phyloP scores from a whole-genome alignment of 92 coral and sea anemone genomes.

The Plumapathes pennacea region DNA sequence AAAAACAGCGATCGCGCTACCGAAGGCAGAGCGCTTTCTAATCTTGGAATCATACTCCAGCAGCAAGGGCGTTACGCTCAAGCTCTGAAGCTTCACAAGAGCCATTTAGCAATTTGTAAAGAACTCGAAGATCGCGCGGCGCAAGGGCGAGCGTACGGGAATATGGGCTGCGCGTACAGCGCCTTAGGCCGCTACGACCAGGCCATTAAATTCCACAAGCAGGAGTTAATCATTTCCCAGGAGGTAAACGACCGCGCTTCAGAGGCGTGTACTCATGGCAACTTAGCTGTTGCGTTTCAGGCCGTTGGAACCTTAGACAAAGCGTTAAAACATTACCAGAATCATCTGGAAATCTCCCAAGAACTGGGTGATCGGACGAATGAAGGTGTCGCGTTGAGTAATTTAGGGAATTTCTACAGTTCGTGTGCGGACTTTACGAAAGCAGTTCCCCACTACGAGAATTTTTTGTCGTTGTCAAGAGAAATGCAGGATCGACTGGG shows the following conservation, averaged over 20 bases:
- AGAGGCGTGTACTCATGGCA: constrained; percentile 97
- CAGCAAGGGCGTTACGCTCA: constrained; percentile 80
- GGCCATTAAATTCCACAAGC: constrained; percentile 94
- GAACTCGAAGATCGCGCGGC: constrained; percentile 95
- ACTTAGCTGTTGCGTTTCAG: constrained; percentile 96
- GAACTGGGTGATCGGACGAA: constrained; percentile 76
- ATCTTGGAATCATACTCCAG: constrained; percentile 90
- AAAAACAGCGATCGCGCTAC: constrained; percentile 84
- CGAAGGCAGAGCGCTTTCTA: constrained; percentile 95
- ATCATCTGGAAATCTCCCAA: constrained; percentile 82
- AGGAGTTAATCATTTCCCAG: constrained; percentile 87
- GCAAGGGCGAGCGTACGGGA: constrained; percentile 99
- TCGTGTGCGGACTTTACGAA: constrained; percentile 87
- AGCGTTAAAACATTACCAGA: constrained; percentile 90
- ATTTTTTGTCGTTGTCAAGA: constrained; percentile 62
- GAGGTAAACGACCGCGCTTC: constrained; percentile 91
- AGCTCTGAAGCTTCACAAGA: constrained; percentile 90
- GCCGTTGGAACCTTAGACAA: constrained; percentile 89
- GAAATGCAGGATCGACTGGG: constrained; percentile 67
- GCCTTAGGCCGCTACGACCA: constrained; percentile 92
- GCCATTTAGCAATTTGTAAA: constrained; percentile 89
- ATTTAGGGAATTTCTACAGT: constrained; percentile 91
- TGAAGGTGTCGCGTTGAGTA: constrained; percentile 88
- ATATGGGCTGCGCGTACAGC: constrained; percentile 99
- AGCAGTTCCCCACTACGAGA: constrained; percentile 86